Conservation (phyloP, 2,888 invertebrate genomes). For the Tholera decimalis region DNA sequence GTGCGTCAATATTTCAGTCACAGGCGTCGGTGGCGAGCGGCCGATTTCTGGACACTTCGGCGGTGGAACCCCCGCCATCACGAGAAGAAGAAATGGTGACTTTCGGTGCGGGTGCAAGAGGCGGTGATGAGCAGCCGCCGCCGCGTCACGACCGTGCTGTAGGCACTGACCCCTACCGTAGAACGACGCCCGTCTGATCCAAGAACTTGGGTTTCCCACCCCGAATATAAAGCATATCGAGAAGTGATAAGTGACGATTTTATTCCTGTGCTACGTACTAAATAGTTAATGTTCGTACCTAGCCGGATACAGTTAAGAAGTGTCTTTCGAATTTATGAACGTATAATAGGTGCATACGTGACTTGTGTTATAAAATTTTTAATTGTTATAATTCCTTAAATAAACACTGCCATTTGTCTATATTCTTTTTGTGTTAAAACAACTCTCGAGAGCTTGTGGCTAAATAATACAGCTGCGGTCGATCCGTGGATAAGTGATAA, state of each 20-base stretch:
- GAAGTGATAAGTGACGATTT: constrained; percentile 86
- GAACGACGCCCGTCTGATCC: constrained; percentile 92
- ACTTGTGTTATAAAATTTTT: constrained; percentile 85
- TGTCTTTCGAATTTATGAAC: constrained; percentile 88
- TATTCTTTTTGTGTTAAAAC: constrained; percentile 15
- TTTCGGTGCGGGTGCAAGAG: constrained; percentile 92
- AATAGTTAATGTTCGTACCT: constrained; percentile 74
- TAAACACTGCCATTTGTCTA: constrained; percentile 91
- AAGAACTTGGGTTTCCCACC: constrained; percentile 72
- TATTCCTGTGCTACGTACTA: constrained; percentile 78
- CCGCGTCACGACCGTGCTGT: constrained; percentile 86
- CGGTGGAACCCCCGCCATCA: constrained; percentile 92
- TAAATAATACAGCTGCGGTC: too few relatives aligned
- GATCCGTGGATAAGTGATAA: too few relatives aligned
- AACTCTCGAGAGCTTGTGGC: neutral
- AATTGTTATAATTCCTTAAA: constrained; percentile 88
- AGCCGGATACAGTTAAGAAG: constrained; percentile 74
- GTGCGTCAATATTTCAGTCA: constrained; percentile 89
- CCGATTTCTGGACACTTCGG: constrained; percentile 93
- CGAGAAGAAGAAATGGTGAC: constrained; percentile 93
- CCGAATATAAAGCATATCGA: constrained; percentile 88
- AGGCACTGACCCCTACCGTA: constrained; percentile 90
- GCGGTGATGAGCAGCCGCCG: constrained; percentile 74
- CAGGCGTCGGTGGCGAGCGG: constrained; percentile 93
- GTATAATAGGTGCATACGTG: constrained; percentile 75